phyloP scores from a whole-genome alignment of 2,113 vertebrate genomes.

The Thinocorus orbignyianus region DNA sequence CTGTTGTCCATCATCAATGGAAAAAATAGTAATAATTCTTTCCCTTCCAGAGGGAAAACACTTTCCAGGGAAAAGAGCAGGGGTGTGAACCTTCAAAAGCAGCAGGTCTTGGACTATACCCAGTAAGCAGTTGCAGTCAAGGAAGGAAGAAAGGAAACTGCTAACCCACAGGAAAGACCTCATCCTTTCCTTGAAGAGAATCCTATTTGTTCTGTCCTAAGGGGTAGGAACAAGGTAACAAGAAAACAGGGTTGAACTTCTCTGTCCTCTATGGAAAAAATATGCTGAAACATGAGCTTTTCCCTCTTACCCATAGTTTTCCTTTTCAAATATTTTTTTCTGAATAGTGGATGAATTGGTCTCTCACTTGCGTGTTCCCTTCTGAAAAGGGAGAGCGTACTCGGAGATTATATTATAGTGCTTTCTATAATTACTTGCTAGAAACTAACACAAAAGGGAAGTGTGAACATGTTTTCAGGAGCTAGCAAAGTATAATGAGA shows the following conservation, averaged over 20 bases:
- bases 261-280: neutral
- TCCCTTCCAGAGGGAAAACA: neutral
- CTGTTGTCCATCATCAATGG: neutral
- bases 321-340: neutral
- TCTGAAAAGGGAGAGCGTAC: slow-evolving; percentile 7
- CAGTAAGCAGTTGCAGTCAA: neutral
- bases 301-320: neutral
- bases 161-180: neutral
- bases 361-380: neutral
- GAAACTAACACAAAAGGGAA: slow-evolving; percentile 28
- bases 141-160: neutral
- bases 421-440: slow-evolving; percentile 33
- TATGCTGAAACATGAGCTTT: neutral
- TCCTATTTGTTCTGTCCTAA: neutral
- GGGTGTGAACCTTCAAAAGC: neutral
- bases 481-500: slow-evolving; percentile 17
- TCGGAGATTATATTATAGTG: neutral
- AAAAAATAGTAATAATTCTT: neutral
- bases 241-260: neutral
- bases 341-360: neutral
- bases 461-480: slow-evolving; percentile 28
- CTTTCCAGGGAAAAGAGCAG: neutral
- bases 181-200: neutral
- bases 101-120: neutral
- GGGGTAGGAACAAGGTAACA: neutral